Evolutionary conservation across 2,797 vertebrate genomes (phyloP).

Genomic region (Rhynchonycteris naso): DNA sequence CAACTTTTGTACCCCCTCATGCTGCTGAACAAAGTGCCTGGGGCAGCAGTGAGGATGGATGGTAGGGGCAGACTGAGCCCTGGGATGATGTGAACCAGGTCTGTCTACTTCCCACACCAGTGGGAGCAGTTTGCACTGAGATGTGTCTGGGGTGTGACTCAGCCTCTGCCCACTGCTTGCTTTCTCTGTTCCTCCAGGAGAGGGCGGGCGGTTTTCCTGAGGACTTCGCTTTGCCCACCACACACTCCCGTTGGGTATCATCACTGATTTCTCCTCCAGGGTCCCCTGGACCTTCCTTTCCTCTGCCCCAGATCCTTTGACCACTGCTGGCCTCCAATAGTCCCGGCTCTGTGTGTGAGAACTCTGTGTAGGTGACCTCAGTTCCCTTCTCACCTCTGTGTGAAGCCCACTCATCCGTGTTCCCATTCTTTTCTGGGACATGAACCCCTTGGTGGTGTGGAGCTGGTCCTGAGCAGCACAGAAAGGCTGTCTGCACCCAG

Average conservation of each 20-base stretch:
- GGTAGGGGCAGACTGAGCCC: neutral
- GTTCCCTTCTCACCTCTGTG: neutral
- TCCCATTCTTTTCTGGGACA: neutral
- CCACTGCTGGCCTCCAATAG: neutral
- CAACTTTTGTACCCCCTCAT: neutral
- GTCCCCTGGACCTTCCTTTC: neutral
- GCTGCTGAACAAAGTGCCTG: accelerated
- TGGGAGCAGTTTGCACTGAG: neutral
- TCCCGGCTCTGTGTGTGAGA: neutral
- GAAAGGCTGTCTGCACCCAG: neutral
- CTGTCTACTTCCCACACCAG: neutral
- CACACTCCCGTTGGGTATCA: neutral
- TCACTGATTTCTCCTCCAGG: neutral
- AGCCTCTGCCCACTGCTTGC: neutral
- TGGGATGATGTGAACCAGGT: accelerated
- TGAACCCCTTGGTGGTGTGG: neutral
- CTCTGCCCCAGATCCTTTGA: neutral
- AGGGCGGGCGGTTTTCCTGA: neutral
- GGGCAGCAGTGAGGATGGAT: neutral
- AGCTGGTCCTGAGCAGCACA: neutral
- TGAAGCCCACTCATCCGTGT: neutral
- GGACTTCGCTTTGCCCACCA: neutral
- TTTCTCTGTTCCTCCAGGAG: neutral
- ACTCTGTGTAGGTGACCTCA: neutral
- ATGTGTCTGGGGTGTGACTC: neutral